Conservation (phyloP, 2,113 vertebrate genomes). For the pig (Sus scrofa) region T2T-Sscrofa CM000816.6:33148501-33149000, state of each 20-base stretch:
- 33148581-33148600: not conserved
- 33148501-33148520: not conserved
- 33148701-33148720: not conserved
- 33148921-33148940: not conserved
- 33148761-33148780: not conserved
- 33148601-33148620: not conserved
- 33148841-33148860: not conserved
- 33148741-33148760: not conserved
- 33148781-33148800: not conserved
- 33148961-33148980: not conserved
- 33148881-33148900: not conserved
- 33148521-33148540: not conserved
- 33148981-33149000: not conserved
- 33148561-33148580: not conserved
- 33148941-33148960: not conserved
- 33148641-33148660: not conserved
- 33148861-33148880: not conserved
- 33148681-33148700: not conserved
- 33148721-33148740: not conserved
- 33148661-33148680: not conserved
- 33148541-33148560: not conserved
- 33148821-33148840: not conserved
- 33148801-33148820: not conserved
- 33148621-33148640: not conserved
- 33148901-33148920: not conserved